Conservation (phyloP, 2,113 vertebrate genomes). For the Ptilonorhynchus violaceus region DNA sequence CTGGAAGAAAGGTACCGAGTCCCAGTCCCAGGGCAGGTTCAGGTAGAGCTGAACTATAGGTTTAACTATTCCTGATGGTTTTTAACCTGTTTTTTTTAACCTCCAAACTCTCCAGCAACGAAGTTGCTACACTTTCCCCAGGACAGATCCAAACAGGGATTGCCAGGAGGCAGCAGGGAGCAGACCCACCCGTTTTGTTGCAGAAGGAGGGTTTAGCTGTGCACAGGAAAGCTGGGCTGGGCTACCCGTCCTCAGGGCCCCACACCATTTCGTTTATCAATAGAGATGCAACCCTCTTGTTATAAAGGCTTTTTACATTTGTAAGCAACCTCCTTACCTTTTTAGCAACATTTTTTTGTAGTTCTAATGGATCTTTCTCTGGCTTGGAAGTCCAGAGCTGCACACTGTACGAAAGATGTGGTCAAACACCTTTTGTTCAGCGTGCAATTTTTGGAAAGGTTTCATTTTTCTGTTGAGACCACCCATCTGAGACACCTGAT, state of each 20-base stretch:
- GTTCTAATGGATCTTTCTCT: background rate
- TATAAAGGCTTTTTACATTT: background rate
- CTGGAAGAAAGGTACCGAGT: background rate
- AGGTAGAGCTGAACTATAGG: background rate
- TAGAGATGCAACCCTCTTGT: background rate
- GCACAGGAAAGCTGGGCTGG: background rate
- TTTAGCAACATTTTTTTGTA: background rate
- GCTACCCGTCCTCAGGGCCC: background rate
- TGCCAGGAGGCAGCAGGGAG: background rate
- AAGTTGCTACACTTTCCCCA: background rate
- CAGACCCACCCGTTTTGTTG: background rate
- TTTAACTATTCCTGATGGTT: background rate
- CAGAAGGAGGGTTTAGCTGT: background rate
- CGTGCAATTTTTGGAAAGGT: background rate
- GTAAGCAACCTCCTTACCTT: background rate
- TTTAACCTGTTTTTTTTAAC: background rate
- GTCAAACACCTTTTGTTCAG: background rate
- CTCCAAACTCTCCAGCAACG: background rate
- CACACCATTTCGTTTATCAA: background rate
- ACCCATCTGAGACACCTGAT: background rate
- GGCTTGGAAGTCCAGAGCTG: background rate
- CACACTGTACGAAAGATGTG: background rate
- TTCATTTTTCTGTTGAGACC: background rate
- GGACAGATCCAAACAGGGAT: background rate
- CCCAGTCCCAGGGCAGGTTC: background rate